These are phyloP conservation scores for Anguilla rostrata DNA, from an alignment of 2,113 vertebrate species.

Conservation along the genomic window DNA sequence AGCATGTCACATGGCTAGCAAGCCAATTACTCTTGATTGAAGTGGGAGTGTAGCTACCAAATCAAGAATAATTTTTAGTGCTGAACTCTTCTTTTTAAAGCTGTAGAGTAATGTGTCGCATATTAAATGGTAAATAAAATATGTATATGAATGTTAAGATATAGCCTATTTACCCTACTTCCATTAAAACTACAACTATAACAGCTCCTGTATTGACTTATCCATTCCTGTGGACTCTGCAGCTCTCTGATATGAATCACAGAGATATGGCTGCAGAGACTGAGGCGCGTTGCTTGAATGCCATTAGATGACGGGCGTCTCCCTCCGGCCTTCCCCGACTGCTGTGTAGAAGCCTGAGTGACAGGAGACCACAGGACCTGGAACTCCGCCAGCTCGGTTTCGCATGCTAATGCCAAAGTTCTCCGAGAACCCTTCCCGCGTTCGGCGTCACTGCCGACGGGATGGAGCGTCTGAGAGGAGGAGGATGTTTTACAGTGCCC, in stretches of 20 bases:
- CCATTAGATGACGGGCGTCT: neutral
- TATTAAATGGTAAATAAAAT: neutral
- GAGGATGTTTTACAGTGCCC: too few relatives aligned
- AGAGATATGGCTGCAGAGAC: neutral
- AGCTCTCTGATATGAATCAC: neutral
- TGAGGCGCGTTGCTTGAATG: neutral
- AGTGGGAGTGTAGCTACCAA: neutral
- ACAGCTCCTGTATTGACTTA: neutral
- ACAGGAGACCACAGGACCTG: too few relatives aligned
- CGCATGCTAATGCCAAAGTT: neutral
- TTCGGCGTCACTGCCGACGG: neutral
- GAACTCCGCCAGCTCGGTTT: neutral
- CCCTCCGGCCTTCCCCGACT: neutral
- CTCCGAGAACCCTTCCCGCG: neutral
- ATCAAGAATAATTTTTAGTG: neutral
- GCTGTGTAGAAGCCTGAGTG: too few relatives aligned
- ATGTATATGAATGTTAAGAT: too few relatives aligned
- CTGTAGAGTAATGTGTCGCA: neutral
- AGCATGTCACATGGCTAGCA: neutral
- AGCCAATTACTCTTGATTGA: neutral
- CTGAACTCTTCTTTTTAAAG: neutral
- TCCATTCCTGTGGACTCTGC: neutral
- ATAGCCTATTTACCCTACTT: neutral
- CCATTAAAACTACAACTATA: neutral
- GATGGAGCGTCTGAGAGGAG: too few relatives aligned